A percentile compares a stretch with the other conserved stretches of the same genome.
Conservation (phyloP, 2,888 invertebrate species). For the Epistrophella euchroma region DNA sequence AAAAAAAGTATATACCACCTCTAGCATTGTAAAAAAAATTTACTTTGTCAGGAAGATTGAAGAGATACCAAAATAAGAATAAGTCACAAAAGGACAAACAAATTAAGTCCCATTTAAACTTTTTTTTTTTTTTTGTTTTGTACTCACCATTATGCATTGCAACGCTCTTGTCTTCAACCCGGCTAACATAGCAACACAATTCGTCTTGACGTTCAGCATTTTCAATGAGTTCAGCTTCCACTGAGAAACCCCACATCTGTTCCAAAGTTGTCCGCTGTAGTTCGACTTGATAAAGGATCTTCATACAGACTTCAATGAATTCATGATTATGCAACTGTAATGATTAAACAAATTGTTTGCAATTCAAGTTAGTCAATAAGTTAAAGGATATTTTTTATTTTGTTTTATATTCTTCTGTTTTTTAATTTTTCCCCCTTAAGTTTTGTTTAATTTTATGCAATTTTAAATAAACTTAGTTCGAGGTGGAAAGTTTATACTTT, state of each 20-base stretch:
- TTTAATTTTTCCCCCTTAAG: not conserved
- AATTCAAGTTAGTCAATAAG: slow-evolving; percentile 73
- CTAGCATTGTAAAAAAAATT: not conserved
- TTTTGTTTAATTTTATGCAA: slow-evolving; percentile 20
- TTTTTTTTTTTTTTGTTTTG: not conserved
- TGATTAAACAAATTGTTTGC: slow-evolving; percentile 76
- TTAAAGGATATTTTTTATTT: slow-evolving; percentile 42
- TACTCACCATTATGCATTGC: slow-evolving; percentile 97
- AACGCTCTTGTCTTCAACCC: slow-evolving; percentile 97
- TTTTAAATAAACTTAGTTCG: slow-evolving; percentile 49
- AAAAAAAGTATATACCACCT: not conserved
- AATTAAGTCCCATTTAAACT: slow-evolving; percentile 45
- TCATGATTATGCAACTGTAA: slow-evolving; percentile 95
- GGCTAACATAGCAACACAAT: slow-evolving; percentile 97
- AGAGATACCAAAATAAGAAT: slow-evolving; percentile 24
- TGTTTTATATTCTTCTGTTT: slow-evolving; percentile 4
- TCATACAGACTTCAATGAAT: slow-evolving; percentile 97
- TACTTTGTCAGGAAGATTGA: slow-evolving; percentile 3
- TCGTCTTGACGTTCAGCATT: slow-evolving; percentile 98
- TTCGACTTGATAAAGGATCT: slow-evolving; percentile 98
- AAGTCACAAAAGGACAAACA: slow-evolving; percentile 43
- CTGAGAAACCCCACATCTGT: slow-evolving; percentile 99
- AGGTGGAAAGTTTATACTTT: slow-evolving; percentile 51
- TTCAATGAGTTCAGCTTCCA: slow-evolving; percentile 98
- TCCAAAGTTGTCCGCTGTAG: slow-evolving; percentile 94